Evolutionary conservation across 2,888 invertebrate species (phyloP).

Genomic region (Drosophila maculinotata): DNA sequence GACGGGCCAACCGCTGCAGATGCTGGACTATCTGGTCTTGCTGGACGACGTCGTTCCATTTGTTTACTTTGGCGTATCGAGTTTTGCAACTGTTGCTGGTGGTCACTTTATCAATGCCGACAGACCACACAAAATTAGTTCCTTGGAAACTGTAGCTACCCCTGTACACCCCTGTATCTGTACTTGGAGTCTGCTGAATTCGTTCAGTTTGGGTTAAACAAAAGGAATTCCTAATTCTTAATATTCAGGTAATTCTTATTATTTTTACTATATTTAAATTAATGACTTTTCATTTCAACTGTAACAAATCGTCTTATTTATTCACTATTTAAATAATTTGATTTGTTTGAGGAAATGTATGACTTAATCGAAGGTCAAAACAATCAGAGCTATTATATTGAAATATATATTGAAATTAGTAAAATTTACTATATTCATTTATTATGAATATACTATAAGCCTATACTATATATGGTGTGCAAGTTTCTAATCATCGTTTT

Average conservation of each 20-base stretch:
- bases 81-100: slow-evolving; percentile 65
- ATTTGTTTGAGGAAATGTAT: too few species aligned
- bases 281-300: too few species aligned
- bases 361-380: too few species aligned
- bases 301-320: too few species aligned
- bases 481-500: not conserved
- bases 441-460: too few species aligned
- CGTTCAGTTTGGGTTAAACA: not conserved
- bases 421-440: too few species aligned
- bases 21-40: slow-evolving; percentile 15
- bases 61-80: slow-evolving; percentile 58
- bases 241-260: too few species aligned
- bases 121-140: slow-evolving; percentile 68
- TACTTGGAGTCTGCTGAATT: not conserved
- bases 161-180: not conserved
- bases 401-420: too few species aligned
- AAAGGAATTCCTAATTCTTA: not conserved
- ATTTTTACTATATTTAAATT: too few species aligned
- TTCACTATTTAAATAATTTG: too few species aligned
- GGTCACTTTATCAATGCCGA: slow-evolving; percentile 67
- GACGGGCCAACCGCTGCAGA: slow-evolving; percentile 11
- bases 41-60: slow-evolving; percentile 22
- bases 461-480: too few species aligned
- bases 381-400: too few species aligned
- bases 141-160: slow-evolving; percentile 21